Evolutionary conservation across 2,797 vertebrate genomes (phyloP).

Genomic region (Cetoscarus ocellatus): DNA sequence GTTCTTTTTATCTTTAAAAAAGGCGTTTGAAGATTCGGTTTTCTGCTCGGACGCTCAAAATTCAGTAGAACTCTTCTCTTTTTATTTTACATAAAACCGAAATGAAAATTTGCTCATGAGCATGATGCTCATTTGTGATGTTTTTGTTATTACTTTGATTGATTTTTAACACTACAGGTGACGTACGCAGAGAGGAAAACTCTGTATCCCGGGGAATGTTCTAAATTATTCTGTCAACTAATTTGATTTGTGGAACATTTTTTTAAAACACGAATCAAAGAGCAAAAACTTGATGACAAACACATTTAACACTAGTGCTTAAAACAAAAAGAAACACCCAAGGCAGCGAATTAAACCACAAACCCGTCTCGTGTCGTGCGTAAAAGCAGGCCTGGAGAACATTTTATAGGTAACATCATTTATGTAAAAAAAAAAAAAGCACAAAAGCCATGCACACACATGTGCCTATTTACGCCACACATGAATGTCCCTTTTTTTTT

Average conservation of each 20-base stretch:
- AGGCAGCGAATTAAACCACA: conserved; percentile 19
- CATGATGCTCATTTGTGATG: conserved; percentile 3
- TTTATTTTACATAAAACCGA: not conserved
- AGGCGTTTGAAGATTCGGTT: conserved; percentile 15
- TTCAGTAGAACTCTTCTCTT: not conserved
- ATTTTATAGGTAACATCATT: not conserved
- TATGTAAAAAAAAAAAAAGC: conserved; percentile 10
- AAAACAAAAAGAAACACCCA: conserved; percentile 15
- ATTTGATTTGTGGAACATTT: not conserved
- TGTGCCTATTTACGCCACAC: conserved; percentile 22
- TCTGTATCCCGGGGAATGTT: conserved; percentile 1
- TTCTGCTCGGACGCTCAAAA: not conserved
- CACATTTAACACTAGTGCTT: conserved; percentile 9
- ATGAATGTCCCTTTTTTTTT: not conserved
- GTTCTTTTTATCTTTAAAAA: conserved; percentile 26
- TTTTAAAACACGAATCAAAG: conserved; percentile 10
- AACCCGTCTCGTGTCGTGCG: conserved; percentile 6
- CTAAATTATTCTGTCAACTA: not conserved
- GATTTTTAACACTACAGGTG: conserved; percentile 37
- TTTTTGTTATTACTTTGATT: conserved; percentile 21
- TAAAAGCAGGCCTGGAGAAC: conserved; percentile 23
- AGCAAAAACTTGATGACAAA: conserved; percentile 5
- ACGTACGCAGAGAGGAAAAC: not conserved
- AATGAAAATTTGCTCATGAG: not conserved
- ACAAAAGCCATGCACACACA: conserved; percentile 19